phyloP scores from a whole-genome alignment of 2,113 vertebrate genomes.

The Hemicordylus capensis region DNA sequence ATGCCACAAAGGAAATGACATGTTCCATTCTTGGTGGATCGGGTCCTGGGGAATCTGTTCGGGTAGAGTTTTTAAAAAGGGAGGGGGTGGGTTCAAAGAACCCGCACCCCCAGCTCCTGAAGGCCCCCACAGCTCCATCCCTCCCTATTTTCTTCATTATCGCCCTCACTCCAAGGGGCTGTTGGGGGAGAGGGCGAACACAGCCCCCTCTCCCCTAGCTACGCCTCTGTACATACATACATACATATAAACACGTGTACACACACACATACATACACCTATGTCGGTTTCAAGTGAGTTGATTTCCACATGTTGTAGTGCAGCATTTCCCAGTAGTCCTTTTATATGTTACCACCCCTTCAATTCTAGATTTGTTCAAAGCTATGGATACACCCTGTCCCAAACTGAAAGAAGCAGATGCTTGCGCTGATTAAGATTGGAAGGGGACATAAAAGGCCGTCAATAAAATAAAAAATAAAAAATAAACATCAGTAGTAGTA shows the following conservation, averaged over 20 bases:
- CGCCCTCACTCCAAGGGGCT: too few species aligned
- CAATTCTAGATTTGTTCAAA: slow-evolving; percentile 7
- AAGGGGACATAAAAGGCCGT: slow-evolving; percentile 58
- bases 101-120: too few species aligned
- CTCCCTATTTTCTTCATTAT: too few species aligned
- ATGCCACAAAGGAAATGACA: neutral
- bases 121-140: too few species aligned
- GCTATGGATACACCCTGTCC: slow-evolving; percentile 57
- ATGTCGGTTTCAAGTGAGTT: accelerated
- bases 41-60: too few species aligned
- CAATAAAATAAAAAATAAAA: slow-evolving; percentile 73
- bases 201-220: too few species aligned
- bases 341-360: neutral
- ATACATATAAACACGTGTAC: neutral
- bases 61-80: too few species aligned
- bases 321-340: neutral
- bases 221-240: too few species aligned
- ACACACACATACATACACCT: neutral
- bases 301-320: slow-evolving; percentile 12
- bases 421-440: slow-evolving; percentile 70
- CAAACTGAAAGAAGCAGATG: slow-evolving; percentile 74
- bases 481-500: slow-evolving; percentile 64
- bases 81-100: too few species aligned
- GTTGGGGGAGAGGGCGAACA: too few species aligned
- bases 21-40: neutral